Base-by-base conservation (phyloP, 2,888 invertebrate genomes). In the Aphodius sticticus region DNA sequence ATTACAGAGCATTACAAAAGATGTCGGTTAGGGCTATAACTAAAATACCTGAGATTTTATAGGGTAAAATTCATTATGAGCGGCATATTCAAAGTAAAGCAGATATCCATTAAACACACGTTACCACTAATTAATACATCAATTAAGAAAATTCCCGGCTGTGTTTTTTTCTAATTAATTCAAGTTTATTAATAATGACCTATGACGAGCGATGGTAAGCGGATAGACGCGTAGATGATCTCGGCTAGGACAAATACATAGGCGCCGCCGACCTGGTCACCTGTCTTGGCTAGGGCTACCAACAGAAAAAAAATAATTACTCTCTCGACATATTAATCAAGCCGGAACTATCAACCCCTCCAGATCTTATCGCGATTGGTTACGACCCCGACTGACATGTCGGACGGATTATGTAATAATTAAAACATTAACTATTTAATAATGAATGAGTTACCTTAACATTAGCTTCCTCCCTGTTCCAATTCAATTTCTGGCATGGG, bases 71-170 rank as follows among this genome's bases (percentile, higher is more conserved):
- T 53, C 53, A 12, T 53, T 53, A 12, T 1, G 53, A 53, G 53
- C 53, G 53, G 53, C 53, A 53, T 53, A 53, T 12, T 53, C 53
- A 53, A 53, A 53, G 53, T 53, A 53, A 53, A 53, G 53, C 12
- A 7, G 53, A 53, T 53, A 9, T 7, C 77, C 76, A 79, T 77
- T 79, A 79, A 77, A 37, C 71, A 74, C 69, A 79, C 77, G 79
- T 79, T 79, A 79, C 69, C 69, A 77, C 79, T 79, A 79, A 79
- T 79, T 79, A 79, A 79, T 79, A 79, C 79, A 79, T 79, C 79
- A 79, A 79, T 79, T 79, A 79, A 74, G 79, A 79, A 77, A 79
- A 79, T 77, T 77, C 69, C 38, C 77, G 76, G 69, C 69, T 69
- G 74, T 74, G 79, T 79, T 75, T 71, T 69, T 37, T 79, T 77